phyloP scores from a whole-genome alignment of 1,140 invertebrate species.

The Sitobion miscanthi region DNA sequence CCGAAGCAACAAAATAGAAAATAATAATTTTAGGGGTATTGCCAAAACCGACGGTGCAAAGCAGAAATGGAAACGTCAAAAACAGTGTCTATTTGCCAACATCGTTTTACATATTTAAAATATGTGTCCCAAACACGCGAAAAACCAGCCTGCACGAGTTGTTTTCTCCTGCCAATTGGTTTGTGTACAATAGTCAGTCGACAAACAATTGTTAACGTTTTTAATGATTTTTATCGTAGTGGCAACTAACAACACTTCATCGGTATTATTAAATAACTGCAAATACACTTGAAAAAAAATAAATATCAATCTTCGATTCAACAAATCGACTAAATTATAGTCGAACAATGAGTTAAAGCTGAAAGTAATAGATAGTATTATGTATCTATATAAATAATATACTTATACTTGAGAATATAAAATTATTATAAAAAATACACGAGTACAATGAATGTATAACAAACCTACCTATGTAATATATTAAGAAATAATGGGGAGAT shows the following conservation, averaged over 20 bases:
- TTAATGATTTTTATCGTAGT: neutral
- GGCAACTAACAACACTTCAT: neutral
- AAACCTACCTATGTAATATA: neutral
- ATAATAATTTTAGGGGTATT: neutral
- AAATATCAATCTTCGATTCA: neutral
- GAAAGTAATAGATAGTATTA: neutral
- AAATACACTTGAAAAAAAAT: neutral
- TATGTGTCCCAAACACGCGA: constrained; percentile 39
- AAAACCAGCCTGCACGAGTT: constrained; percentile 19
- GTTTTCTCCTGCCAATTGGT: neutral
- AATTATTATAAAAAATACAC: neutral
- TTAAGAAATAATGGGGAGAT: neutral
- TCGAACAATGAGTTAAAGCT: neutral
- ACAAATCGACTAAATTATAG: neutral
- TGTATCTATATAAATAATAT: neutral
- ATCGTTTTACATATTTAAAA: constrained; percentile 52
- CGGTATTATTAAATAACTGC: neutral
- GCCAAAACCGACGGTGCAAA: neutral
- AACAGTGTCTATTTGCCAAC: constrained; percentile 18
- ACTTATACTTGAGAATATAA: neutral
- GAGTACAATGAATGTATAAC: neutral
- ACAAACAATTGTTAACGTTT: neutral
- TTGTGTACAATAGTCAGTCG: neutral
- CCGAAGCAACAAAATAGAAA: neutral
- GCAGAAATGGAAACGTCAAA: constrained; percentile 42